Evolutionary conservation across 2,888 invertebrate genomes (phyloP), one percentile per base, ranked within the genome.

Genomic region (Synergus gifuensis): DNA sequence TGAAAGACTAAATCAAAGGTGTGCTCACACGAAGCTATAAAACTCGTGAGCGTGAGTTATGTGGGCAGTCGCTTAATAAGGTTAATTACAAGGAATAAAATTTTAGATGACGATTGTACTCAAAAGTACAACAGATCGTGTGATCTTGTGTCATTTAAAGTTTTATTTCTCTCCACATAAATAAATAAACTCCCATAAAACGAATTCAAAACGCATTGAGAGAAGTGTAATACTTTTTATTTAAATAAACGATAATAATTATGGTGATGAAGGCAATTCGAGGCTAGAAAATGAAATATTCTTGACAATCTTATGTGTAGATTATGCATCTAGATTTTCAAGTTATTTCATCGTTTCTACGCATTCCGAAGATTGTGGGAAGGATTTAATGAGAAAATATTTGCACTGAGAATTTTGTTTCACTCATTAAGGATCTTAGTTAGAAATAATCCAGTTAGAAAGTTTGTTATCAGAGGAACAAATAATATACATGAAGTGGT

Each of bases 1-100:
- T 11, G 36, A 73, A 54, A 73, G 73, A 73, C 73, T 73, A 73
- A 73, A 73, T 40, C 54, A 73, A 40, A 73, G 73, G 49, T 73
- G 73, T 73, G 40, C 54, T 54, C 36, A 36, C 36, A 36, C 36
- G 40, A 49, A 73, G 36, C 54, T 73, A 73, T 49, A 42, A 18
- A n/a, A n/a, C 44, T 18, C 36, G 44, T n/a, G n/a, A 69, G 18
- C 44, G 4, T 18, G n/a, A 69, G 40, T 63, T n/a, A 54, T 54
- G 54, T 54, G 54, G 54, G 54, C 8, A 54, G 54, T 54, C n/a
- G n/a, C 9, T 54, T 54, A n/a, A 54, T 54, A n/a, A 54, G 54
- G 54, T 54, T 54, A 54, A 54, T n/a, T 54, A 8, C 54, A 54
- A 54, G 7, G n/a, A 54, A 18, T n/a, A 9, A 8, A 54, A 18